These are phyloP conservation scores for Rhorus exstirpatorius DNA, from an alignment of 2,888 invertebrate genomes.

Conservation along the genomic window DNA sequence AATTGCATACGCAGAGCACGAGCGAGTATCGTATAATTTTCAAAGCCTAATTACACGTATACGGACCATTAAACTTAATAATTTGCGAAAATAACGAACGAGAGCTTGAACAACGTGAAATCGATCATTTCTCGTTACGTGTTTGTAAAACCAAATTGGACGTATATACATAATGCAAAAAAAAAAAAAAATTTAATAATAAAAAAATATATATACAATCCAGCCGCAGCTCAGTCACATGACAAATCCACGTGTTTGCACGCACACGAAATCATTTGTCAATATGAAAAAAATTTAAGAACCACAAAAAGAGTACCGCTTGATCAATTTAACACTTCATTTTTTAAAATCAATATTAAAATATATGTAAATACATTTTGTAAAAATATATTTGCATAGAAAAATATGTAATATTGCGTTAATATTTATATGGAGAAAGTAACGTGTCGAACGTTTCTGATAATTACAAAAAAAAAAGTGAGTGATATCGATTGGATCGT, in stretches of 20 bases:
- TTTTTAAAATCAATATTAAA: no score
- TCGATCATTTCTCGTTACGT: conserved; percentile 13
- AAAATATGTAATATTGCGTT: background rate
- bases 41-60: conserved; percentile 34
- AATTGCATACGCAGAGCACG: background rate
- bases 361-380: background rate
- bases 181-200: no score
- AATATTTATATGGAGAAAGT: conserved; percentile 39
- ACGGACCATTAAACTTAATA: conserved; percentile 47
- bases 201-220: conserved; percentile 15
- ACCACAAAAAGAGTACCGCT: no score
- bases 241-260: background rate
- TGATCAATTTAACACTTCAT: no score
- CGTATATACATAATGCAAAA: background rate
- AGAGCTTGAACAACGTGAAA: conserved; percentile 5
- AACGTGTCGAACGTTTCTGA: conserved; percentile 13
- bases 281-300: no score
- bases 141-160: conserved; percentile 8
- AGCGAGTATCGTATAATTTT: conserved; percentile 24
- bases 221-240: background rate
- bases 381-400: no score
- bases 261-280: no score
- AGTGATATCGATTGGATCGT: background rate
- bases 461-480: conserved; percentile 43
- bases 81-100: conserved; percentile 10